A percentile compares a stretch with the other conserved stretches of the same genome.
phyloP scores from a whole-genome alignment of 2,113 vertebrate species.

The Tympanuchus pallidicinctus region DNA sequence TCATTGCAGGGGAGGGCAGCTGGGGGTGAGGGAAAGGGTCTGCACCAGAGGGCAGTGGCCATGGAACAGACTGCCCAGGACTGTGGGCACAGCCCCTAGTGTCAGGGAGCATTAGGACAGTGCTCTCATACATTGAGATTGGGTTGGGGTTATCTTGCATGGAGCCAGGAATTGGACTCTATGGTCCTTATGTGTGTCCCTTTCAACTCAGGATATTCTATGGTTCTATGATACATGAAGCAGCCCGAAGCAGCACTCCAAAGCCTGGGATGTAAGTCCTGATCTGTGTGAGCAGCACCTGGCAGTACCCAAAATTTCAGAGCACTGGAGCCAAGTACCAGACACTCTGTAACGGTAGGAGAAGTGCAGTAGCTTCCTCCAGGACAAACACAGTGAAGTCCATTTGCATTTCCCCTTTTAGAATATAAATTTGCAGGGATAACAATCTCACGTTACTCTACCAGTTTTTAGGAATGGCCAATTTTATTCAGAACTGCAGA shows the following conservation, averaged over 20 bases:
- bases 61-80: too few species aligned
- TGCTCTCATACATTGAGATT: too few species aligned
- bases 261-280: neutral
- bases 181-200: too few species aligned
- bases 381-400: neutral
- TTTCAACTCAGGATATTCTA: too few species aligned
- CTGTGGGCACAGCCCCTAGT: too few species aligned
- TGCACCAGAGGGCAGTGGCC: too few species aligned
- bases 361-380: neutral
- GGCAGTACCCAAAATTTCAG: neutral
- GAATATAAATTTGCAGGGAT: neutral
- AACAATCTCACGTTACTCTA: neutral
- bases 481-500: neutral
- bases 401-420: neutral
- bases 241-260: neutral
- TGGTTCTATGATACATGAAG: neutral
- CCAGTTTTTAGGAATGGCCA: neutral
- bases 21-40: too few species aligned
- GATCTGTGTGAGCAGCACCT: neutral
- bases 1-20: too few species aligned
- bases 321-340: neutral
- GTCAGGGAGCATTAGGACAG: too few species aligned
- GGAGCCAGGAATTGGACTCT: too few species aligned
- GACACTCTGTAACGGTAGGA: neutral
- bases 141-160: too few species aligned